These are phyloP conservation scores for Sakesphorus luctuosus DNA, from an alignment of 2,113 vertebrate genomes.

Conservation along the genomic window DNA sequence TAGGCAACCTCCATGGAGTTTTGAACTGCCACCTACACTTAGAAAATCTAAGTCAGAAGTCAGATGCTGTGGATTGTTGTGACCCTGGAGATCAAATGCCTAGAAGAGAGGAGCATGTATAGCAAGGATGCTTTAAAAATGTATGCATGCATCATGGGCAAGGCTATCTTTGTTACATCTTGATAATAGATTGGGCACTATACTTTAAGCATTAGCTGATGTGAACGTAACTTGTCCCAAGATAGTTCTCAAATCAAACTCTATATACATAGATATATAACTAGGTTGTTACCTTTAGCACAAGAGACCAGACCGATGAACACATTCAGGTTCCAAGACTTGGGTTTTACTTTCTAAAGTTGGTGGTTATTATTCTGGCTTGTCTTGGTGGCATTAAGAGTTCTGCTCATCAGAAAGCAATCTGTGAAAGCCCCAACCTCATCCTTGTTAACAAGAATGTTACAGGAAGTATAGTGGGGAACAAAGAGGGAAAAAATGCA, in stretches of 20 bases:
- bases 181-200: background rate
- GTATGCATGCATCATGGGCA: background rate
- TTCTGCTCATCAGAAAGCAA: background rate
- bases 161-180: background rate
- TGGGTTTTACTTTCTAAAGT: background rate
- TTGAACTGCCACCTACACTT: background rate
- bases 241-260: background rate
- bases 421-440: background rate
- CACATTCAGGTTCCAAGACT: background rate
- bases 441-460: background rate
- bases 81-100: background rate
- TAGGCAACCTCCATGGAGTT: background rate
- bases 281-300: background rate
- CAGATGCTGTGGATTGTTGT: background rate
- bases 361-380: background rate
- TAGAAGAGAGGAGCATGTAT: background rate
- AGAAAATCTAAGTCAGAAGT: background rate
- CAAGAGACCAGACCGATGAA: background rate
- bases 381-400: background rate
- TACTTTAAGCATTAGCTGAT: background rate
- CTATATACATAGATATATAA: background rate
- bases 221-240: background rate
- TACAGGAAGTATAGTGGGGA: background rate
- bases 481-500: background rate
- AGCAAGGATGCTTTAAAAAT: background rate